Conservation (phyloP, 2,797 vertebrate species). For the Eospalax fontanierii region DNA sequence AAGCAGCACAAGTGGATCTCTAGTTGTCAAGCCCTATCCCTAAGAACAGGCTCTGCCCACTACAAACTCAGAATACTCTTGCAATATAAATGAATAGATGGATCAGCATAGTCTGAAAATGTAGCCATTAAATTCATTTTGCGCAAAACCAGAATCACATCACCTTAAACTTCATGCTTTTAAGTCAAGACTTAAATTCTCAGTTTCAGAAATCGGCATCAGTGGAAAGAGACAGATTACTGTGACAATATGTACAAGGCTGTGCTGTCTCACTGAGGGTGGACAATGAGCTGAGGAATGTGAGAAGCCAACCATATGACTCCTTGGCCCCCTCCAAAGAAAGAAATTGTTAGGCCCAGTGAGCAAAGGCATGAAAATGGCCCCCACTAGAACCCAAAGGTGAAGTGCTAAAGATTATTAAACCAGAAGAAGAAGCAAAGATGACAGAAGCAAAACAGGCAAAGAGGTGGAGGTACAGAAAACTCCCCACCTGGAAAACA, state of each 20-base stretch:
- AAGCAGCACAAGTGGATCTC: not conserved
- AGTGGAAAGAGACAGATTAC: not conserved
- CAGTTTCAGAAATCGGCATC: not conserved
- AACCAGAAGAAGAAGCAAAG: too few species aligned
- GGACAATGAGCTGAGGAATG: not conserved
- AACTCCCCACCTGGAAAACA: not conserved
- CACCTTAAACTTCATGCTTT: not conserved
- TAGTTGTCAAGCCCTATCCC: not conserved
- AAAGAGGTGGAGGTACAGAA: not conserved
- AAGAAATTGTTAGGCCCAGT: not conserved
- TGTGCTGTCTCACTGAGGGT: not conserved
- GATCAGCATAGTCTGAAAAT: fast-evolving
- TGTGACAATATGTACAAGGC: not conserved
- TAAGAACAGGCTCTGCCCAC: not conserved
- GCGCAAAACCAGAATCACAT: not conserved
- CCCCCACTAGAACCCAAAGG: not conserved
- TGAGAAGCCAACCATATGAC: not conserved
- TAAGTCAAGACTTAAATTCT: not conserved
- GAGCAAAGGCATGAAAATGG: not conserved
- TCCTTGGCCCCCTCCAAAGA: not conserved
- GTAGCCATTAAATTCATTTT: not conserved
- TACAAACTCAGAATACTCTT: not conserved
- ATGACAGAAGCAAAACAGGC: not conserved
- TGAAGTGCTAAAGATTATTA: not conserved
- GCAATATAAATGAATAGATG: not conserved